Conservation (phyloP, 64 coral and sea anemone species). For the Orbicella faveolata region DNA sequence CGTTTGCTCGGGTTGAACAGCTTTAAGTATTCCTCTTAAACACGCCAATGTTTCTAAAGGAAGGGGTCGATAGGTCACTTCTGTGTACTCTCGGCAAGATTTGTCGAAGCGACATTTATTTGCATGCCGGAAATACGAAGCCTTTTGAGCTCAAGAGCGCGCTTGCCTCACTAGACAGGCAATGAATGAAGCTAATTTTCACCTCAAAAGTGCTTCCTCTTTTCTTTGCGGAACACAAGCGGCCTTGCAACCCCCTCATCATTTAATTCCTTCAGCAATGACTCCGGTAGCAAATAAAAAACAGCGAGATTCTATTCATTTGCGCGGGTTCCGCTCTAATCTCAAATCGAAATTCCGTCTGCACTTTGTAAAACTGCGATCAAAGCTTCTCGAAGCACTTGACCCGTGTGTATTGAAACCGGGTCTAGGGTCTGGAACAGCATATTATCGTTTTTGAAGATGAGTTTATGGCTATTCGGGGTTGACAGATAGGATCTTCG, state of each 20-base stretch:
- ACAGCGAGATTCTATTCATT: conserved; percentile 15
- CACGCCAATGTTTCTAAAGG: conserved; percentile 57
- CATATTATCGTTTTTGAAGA: not conserved
- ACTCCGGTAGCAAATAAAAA: not conserved
- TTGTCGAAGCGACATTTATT: conserved; percentile 70
- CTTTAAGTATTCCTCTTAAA: conserved; percentile 62
- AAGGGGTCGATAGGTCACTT: conserved; percentile 88
- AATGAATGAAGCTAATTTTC: conserved; percentile 37
- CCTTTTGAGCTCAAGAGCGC: conserved; percentile 25
- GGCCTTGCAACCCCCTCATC: not conserved
- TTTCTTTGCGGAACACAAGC: not conserved
- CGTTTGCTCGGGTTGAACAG: conserved; percentile 12
- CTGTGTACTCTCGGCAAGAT: conserved; percentile 70
- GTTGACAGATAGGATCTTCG: conserved; percentile 37
- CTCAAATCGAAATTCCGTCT: conserved; percentile 42
- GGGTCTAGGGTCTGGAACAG: not conserved
- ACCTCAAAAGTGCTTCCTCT: not conserved
- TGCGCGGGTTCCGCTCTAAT: conserved; percentile 14
- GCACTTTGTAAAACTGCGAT: not conserved
- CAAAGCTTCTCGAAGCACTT: conserved; percentile 33
- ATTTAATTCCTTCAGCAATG: conserved; percentile 10
- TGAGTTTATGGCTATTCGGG: conserved; percentile 2
- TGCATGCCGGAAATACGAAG: conserved; percentile 85
- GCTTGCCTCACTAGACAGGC: conserved; percentile 61
- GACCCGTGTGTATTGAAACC: conserved; percentile 14